phyloP scores from a whole-genome alignment of 1,140 invertebrate genomes.

The Aphelenchoides avenae region DNA sequence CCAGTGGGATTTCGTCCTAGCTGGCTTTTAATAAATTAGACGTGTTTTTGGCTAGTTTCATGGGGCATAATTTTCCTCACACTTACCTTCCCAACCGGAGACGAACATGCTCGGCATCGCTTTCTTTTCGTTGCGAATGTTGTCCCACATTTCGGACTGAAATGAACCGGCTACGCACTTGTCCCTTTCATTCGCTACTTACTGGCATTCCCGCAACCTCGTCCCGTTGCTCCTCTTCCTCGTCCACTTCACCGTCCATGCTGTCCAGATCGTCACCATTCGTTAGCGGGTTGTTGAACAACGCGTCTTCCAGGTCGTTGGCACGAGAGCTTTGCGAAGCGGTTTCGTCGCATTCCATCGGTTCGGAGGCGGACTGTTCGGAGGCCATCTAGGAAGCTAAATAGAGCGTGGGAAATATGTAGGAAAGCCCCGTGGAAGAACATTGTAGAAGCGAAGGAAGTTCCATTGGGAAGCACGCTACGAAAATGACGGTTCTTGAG shows the following conservation, averaged over 20 bases:
- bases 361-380: slow-evolving; percentile 14
- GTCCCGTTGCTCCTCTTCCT: neutral
- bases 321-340: slow-evolving; percentile 6
- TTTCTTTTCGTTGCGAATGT: slow-evolving; percentile 36
- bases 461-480: too few relatives aligned
- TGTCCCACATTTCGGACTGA: slow-evolving; percentile 36
- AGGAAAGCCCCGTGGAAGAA: too few relatives aligned
- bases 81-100: slow-evolving; percentile 54
- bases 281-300: too few relatives aligned
- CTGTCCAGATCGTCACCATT: too few relatives aligned
- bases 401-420: too few relatives aligned
- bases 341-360: slow-evolving; percentile 27
- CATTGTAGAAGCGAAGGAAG: too few relatives aligned
- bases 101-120: slow-evolving; percentile 51
- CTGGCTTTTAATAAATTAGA: neutral
- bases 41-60: neutral
- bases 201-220: slow-evolving; percentile 16
- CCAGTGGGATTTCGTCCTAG: slow-evolving; percentile 14
- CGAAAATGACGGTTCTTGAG: too few relatives aligned
- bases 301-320: slow-evolving; percentile 22
- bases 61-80: slow-evolving; percentile 27
- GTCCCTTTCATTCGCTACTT: neutral
- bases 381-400: too few relatives aligned
- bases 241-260: neutral
- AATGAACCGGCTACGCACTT: slow-evolving; percentile 61